Conservation (phyloP, 1,140 invertebrate species). For the Harpegnathos saltator region DNA sequence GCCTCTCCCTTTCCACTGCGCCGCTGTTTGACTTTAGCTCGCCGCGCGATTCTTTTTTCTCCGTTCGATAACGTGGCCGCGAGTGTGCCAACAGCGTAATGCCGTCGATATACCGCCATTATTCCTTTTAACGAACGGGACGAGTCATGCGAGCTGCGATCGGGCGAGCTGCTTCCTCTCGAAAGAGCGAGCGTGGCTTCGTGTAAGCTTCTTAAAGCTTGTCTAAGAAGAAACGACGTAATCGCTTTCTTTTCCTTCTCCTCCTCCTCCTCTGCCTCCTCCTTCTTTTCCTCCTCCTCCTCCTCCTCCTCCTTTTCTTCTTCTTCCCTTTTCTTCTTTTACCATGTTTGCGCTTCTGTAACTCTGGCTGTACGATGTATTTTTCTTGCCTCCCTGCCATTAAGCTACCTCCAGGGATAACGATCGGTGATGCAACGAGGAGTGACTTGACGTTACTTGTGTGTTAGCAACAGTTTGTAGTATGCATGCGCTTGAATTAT, state of each 20-base stretch:
- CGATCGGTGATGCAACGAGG: conserved; percentile 11
- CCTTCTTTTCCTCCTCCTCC: neutral
- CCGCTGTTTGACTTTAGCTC: conserved; percentile 7
- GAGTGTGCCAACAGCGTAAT: neutral
- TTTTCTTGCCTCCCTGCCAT: neutral
- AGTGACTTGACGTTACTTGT: conserved; percentile 19
- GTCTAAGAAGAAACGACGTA: neutral
- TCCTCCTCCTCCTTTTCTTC: neutral
- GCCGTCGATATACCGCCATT: neutral
- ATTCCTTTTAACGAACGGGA: neutral
- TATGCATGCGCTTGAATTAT: conserved; percentile 53
- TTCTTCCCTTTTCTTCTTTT: neutral
- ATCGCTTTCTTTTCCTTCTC: neutral
- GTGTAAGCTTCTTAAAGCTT: conserved; percentile 29
- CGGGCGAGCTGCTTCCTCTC: neutral
- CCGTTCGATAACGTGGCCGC: neutral
- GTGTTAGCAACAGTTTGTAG: conserved; percentile 15
- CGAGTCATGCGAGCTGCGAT: neutral
- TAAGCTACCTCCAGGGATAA: neutral
- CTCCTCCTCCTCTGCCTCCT: neutral
- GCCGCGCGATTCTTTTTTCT: neutral
- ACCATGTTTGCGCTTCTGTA: conserved; percentile 7
- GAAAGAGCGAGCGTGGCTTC: conserved; percentile 2
- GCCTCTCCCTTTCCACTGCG: neutral
- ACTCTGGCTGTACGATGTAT: conserved; percentile 12